Evolutionary conservation across 2,888 invertebrate species (phyloP), one percentile per base, ranked within the genome.

Genomic region (Apamea anceps): DNA sequence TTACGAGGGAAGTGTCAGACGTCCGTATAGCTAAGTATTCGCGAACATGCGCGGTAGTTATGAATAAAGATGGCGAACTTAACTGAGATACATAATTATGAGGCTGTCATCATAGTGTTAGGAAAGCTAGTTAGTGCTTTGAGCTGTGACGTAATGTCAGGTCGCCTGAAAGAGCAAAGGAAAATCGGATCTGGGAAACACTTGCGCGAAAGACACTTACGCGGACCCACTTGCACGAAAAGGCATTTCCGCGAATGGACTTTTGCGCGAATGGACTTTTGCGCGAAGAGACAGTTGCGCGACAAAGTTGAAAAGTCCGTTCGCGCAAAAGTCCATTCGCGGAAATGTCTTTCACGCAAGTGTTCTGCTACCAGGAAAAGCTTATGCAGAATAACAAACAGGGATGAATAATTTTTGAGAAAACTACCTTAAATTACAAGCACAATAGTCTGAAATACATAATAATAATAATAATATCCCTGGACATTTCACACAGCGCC

Each of bases 31-130:
- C 74, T 72, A 84, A 85, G 77, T 91, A 91, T 92, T 88, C 91
- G 85, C 82, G 89, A 86, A 85, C 91, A 91, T 89, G 90, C 80
- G 79, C 89, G 42, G 80, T 80, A 83, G 77, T 80, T 82, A 91
- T 90, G 90, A 91, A 92, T 92, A 90, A 89, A 90, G 85, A 91
- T 89, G 81, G 79, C 81, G 82, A 70, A 75, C 75, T 75, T 86
- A 80, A 80, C 72, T 42, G 72, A 81, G 67, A 42, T 65, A 63
- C 45, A n/a, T n/a, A n/a, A n/a, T 48, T 83, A 2, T 5, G 25
- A 48, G 73, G 18, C 32, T 76, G 42, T 70, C 75, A 70, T 72
- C 60, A 68, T 45, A 37, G 21, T 32, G 42, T 65, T 75, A n/a
- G 15, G 15, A 72, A 71, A 67, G 37, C 71, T 48, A 57, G 37